phyloP scores from a whole-genome alignment of 2,888 invertebrate genomes.

The Ceratothoa steindachneri region DNA sequence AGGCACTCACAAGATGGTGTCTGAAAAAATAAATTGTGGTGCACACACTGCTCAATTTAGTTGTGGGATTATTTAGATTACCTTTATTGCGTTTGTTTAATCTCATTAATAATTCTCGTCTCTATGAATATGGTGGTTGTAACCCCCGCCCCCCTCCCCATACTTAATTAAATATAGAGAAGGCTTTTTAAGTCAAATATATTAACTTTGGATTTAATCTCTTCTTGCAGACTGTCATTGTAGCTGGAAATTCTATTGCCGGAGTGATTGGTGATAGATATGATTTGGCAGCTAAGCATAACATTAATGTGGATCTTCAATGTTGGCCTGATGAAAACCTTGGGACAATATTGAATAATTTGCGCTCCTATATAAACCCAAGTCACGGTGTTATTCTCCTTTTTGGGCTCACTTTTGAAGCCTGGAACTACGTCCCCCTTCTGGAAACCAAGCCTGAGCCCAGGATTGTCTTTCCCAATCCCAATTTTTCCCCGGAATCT shows the following conservation, averaged over 20 bases:
- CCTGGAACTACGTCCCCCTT: conserved; percentile 1
- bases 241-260: conserved; percentile 5
- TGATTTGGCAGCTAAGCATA: background rate
- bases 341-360: background rate
- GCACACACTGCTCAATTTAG: too few species aligned
- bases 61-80: too few species aligned
- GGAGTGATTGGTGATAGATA: background rate
- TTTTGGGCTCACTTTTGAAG: background rate
- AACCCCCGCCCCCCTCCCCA: too few species aligned
- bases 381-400: background rate
- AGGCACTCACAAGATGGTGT: too few species aligned
- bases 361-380: background rate
- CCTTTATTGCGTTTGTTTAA: too few species aligned
- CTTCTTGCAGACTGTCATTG: conserved; percentile 12
- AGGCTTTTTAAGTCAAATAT: too few species aligned
- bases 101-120: too few species aligned
- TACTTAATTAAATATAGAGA: too few species aligned
- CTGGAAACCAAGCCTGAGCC: background rate
- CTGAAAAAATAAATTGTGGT: too few species aligned
- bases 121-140: too few species aligned
- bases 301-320: background rate
- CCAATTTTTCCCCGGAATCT: background rate
- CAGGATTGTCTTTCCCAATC: background rate
- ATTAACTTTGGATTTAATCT: too few species aligned
- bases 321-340: conserved; percentile 2